Evolutionary conservation across 1,140 invertebrate genomes (phyloP).

Genomic region (Apis florea): DNA sequence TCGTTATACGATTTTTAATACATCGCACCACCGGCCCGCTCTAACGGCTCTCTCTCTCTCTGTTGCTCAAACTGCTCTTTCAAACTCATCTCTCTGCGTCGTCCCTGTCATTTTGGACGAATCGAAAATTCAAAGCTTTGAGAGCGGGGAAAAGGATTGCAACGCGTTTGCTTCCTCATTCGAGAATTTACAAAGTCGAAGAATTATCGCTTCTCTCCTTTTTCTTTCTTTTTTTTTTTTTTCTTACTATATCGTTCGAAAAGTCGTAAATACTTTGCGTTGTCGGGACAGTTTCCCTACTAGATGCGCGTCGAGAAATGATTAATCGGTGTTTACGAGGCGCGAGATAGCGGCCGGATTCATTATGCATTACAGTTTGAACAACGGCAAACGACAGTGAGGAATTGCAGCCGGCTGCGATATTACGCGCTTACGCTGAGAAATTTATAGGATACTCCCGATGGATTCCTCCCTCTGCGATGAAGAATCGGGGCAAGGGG

Average conservation of each 20-base stretch:
- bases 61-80: background rate
- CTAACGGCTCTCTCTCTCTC: background rate
- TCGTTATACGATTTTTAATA: slow-evolving; percentile 53
- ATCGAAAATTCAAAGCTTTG: background rate
- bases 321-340: slow-evolving; percentile 35
- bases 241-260: background rate
- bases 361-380: slow-evolving; percentile 34
- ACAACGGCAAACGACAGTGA: slow-evolving; percentile 42
- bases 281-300: background rate
- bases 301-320: slow-evolving; percentile 18
- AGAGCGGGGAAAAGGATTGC: background rate
- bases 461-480: background rate
- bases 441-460: slow-evolving; percentile 18
- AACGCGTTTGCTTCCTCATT: too few relatives aligned
- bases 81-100: background rate
- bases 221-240: too few relatives aligned
- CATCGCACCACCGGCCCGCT: background rate
- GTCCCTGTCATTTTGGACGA: background rate
- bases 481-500: too few relatives aligned
- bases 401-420: slow-evolving; percentile 7
- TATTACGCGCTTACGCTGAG: background rate
- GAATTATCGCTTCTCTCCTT: too few relatives aligned
- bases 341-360: slow-evolving; percentile 24
- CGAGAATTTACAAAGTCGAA: too few relatives aligned
- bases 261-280: background rate